Evolutionary conservation across 2,113 vertebrate genomes (phyloP).

Genomic region (Catagonus wagneri): DNA sequence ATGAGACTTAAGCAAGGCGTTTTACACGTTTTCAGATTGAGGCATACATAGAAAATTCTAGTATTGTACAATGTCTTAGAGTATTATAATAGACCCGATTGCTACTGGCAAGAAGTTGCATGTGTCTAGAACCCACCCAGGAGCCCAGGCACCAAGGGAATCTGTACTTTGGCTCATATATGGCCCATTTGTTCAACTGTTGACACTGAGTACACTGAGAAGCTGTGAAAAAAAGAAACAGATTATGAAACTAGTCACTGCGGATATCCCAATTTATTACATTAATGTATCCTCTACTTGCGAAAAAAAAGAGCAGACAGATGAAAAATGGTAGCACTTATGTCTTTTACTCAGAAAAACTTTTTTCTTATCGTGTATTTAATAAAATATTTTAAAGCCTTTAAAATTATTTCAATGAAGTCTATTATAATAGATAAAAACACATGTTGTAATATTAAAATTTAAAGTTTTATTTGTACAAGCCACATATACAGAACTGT

Average conservation of each 20-base stretch:
- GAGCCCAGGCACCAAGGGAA: accelerated
- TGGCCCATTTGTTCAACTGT: not conserved
- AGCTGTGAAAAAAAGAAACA: not conserved
- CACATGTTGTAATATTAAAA: not conserved
- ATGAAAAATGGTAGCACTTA: not conserved
- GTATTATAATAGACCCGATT: accelerated
- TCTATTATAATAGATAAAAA: not conserved
- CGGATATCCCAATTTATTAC: not conserved
- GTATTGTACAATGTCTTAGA: accelerated
- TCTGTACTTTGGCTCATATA: no score
- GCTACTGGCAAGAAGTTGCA: not conserved
- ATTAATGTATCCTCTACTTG: not conserved
- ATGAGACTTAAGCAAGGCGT: not conserved
- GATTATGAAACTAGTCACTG: no score
- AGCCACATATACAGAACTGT: not conserved
- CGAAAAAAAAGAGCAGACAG: not conserved
- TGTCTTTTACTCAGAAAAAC: not conserved
- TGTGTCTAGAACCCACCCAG: no score
- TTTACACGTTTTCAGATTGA: not conserved
- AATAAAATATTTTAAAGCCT: not conserved
- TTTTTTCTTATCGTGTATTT: not conserved
- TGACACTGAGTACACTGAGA: accelerated
- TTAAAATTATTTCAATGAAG: not conserved
- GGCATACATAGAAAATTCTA: not conserved
- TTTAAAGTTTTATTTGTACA: not conserved